Percentiles rank a stretch among this genome's conserved stretches.
These are phyloP conservation scores for Actinia tenebrosa DNA, from an alignment of 64 coral and sea anemone species.

Conservation along the genomic window DNA sequence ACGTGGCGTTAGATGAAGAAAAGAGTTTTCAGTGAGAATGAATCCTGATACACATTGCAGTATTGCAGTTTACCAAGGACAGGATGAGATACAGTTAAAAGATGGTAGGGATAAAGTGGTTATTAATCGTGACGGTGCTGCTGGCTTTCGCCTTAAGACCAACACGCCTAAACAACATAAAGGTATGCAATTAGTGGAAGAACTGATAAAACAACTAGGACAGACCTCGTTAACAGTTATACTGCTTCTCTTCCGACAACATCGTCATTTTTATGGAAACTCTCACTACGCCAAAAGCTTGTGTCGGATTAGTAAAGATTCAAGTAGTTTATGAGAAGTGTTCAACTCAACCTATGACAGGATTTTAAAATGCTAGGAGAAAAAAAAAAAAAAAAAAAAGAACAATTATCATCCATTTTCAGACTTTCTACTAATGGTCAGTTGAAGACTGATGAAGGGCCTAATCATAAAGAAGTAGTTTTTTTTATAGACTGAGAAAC, in stretches of 20 bases:
- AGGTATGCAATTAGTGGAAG: background rate
- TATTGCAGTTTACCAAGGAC: background rate
- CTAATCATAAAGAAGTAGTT: too few relatives aligned
- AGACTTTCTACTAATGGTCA: too few relatives aligned
- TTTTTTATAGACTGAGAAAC: too few relatives aligned
- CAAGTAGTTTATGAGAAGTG: conserved; percentile 33
- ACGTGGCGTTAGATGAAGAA: conserved; percentile 19
- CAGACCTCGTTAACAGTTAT: conserved; percentile 42
- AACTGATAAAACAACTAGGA: conserved; percentile 42
- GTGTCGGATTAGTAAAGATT: conserved; percentile 49
- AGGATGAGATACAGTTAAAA: conserved; percentile 22
- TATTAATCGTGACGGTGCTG: conserved; percentile 20
- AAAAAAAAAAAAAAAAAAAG: too few relatives aligned
- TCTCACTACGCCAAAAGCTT: conserved; percentile 42
- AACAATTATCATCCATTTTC: too few relatives aligned
- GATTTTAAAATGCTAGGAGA: conserved; percentile 30
- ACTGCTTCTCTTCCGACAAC: conserved; percentile 32
- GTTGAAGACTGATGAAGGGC: too few relatives aligned
- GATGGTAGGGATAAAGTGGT: conserved; percentile 1
- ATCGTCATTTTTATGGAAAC: conserved; percentile 54
- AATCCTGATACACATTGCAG: conserved; percentile 23
- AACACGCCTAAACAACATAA: conserved; percentile 43
- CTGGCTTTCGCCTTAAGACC: conserved; percentile 39
- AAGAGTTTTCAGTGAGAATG: conserved; percentile 5
- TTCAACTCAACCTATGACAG: conserved; percentile 33